phyloP scores from a whole-genome alignment of 2,113 vertebrate species.

The Lagopus muta region DNA sequence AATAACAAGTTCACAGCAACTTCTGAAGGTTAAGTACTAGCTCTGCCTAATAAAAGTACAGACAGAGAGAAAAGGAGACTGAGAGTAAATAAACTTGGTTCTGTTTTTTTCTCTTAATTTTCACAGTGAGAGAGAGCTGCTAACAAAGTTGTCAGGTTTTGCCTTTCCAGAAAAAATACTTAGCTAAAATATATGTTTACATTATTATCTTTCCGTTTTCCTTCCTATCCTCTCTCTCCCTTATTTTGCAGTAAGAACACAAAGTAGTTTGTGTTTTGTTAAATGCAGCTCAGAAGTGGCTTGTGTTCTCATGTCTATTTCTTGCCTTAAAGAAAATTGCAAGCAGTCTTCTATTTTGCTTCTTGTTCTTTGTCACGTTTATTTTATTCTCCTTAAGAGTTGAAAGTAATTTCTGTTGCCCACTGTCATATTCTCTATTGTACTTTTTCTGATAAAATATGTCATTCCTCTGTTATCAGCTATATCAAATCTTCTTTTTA shows the following conservation, averaged over 20 bases:
- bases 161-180: neutral
- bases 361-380: neutral
- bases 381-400: neutral
- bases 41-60: neutral
- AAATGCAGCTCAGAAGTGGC: neutral
- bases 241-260: neutral
- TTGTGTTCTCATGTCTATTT: neutral
- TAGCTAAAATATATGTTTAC: neutral
- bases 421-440: neutral
- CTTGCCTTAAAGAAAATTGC: neutral
- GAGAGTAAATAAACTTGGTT: neutral
- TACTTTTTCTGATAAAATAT: neutral
- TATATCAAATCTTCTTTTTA: neutral
- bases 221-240: neutral
- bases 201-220: neutral
- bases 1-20: neutral
- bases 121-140: neutral
- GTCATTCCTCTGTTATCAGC: neutral
- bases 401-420: neutral
- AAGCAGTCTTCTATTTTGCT: neutral
- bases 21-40: slow-evolving; percentile 16
- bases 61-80: neutral
- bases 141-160: neutral
- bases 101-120: neutral
- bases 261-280: neutral